These are phyloP conservation scores for Aphis craccivora DNA, from an alignment of 1,140 invertebrate species.

Conservation along the genomic window DNA sequence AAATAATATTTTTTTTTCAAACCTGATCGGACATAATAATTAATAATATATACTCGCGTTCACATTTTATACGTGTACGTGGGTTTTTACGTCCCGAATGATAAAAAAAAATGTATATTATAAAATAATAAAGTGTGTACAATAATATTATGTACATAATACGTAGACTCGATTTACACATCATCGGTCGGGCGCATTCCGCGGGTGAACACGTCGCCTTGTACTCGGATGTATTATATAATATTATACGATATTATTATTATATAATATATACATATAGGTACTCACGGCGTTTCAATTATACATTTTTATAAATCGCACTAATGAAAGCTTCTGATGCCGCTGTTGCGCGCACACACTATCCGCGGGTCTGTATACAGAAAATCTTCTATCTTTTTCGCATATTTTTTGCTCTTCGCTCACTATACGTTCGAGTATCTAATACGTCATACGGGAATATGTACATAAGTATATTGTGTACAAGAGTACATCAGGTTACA, in stretches of 20 bases:
- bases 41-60: neutral
- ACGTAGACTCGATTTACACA: neutral
- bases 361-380: no score
- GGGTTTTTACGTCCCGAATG: neutral
- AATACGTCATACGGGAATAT: neutral
- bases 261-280: neutral
- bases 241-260: neutral
- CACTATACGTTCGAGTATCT: neutral
- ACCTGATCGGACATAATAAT: neutral
- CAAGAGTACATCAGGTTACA: neutral
- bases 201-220: neutral
- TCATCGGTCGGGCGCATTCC: constrained; percentile 16
- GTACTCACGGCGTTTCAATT: constrained; percentile 1
- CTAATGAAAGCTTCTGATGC: constrained; percentile 10
- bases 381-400: neutral
- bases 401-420: neutral
- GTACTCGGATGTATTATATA: neutral
- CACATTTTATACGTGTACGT: neutral
- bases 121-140: neutral
- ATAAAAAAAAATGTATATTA: neutral
- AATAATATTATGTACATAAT: neutral
- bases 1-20: constrained; percentile 7
- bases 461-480: neutral
- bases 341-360: neutral
- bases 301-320: neutral